Conservation (phyloP, 2,888 invertebrate species). For the Athalia rosae region DNA sequence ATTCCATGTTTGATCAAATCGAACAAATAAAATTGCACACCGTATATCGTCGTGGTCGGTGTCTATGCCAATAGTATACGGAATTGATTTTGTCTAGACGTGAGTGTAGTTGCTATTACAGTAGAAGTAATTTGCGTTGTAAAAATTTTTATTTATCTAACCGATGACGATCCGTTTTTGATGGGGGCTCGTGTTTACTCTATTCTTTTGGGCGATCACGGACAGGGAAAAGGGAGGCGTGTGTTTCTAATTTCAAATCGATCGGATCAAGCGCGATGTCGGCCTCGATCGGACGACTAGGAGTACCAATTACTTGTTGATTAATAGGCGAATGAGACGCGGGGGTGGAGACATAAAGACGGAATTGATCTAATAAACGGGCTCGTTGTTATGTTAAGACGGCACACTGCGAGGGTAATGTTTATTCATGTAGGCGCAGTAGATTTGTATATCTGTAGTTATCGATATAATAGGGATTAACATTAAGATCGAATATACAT, state of each 20-base stretch:
- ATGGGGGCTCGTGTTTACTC: too few relatives aligned
- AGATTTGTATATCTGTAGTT: neutral
- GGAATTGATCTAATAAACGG: constrained; percentile 34
- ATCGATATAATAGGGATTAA: neutral
- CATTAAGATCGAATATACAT: neutral
- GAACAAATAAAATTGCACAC: too few relatives aligned
- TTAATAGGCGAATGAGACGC: constrained; percentile 16
- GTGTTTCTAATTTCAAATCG: neutral
- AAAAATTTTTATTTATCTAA: too few relatives aligned
- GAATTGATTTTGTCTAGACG: too few relatives aligned
- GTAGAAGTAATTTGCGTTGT: too few relatives aligned
- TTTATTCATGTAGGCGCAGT: neutral
- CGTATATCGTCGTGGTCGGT: too few relatives aligned
- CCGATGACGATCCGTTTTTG: too few relatives aligned
- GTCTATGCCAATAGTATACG: too few relatives aligned
- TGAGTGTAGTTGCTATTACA: too few relatives aligned
- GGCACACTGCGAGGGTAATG: constrained; percentile 1
- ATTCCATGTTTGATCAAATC: too few relatives aligned
- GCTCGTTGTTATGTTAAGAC: constrained; percentile 3
- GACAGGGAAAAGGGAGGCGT: neutral
- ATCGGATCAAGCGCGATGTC: neutral
- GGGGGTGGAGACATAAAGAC: constrained; percentile 21
- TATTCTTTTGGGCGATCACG: too few relatives aligned
- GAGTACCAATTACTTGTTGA: constrained; percentile 41
- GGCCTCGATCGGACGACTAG: neutral